Evolutionary conservation across 2,113 vertebrate species (phyloP), one percentile per base, ranked within the genome.

Genomic region (Meriones unguiculatus): DNA sequence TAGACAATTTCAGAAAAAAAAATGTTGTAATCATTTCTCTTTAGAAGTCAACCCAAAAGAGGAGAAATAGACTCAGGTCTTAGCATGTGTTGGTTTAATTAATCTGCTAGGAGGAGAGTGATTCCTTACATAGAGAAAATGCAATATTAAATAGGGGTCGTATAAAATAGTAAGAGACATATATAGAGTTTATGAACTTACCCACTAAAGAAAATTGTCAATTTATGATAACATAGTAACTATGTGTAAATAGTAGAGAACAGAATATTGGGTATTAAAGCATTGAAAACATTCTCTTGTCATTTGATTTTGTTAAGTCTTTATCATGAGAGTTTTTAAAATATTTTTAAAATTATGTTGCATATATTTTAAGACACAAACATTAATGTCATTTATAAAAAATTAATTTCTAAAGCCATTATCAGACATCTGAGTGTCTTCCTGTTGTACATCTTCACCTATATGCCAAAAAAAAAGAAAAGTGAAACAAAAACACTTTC

Each of bases 401-500:
- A 77, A 75, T 90, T 90, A 18, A 91, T 57, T 93, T 69, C 57
- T 78, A 52, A 85, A 95, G 17, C 35, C 15, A 84, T 50, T 52
- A 17, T 67, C 50, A 85, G 90, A 77, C 1, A 35, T 64, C 77
- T 59, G 88, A 85, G 52, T 50, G 15, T 50, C 12, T 81, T 81
- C 24, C 38, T 72, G 73, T 3, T 1, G 4, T 46, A 86, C 52
- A 10, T n/a, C 35, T 73, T 62, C 0, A 77, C 35, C 14, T 52
- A 8, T 18, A 70, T 2, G 4, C 57, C 82, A 85, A 84, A 15
- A 96, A 91, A 46, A 30, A 15, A 77, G 57, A n/a, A 89, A 87
- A 94, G 35, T 73, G 18, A 57, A 15, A 57, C 12, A 57, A 4
- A 57, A 57, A 57, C 57, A 57, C 57, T 57, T 93, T 17, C 62